Percentiles rank a stretch among this genome's conserved stretches.
Evolutionary conservation across 2,888 invertebrate genomes (phyloP).

Genomic region (Phortica okadai): DNA sequence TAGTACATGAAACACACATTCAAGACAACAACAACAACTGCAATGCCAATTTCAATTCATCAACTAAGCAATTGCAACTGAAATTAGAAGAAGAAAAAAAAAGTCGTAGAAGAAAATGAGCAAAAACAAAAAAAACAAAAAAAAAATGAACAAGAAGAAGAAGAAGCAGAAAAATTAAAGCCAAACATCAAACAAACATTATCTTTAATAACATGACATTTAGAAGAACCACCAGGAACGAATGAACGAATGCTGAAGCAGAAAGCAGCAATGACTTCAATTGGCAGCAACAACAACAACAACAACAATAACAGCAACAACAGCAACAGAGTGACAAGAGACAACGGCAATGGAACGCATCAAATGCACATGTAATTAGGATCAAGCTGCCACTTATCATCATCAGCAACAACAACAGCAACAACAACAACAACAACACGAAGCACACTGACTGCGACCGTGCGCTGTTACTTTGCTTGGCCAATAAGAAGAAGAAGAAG

Average conservation of each 20-base stretch:
- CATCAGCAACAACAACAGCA: constrained; percentile 5
- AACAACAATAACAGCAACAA: not conserved
- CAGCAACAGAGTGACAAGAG: not conserved
- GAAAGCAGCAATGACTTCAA: not conserved
- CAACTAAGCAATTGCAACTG: no score
- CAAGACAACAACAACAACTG: not conserved
- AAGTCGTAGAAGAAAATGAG: no score
- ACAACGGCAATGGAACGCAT: constrained; percentile 15
- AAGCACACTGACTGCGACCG: not conserved
- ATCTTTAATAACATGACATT: constrained; percentile 4
- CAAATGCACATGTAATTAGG: constrained; percentile 38
- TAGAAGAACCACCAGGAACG: not conserved
- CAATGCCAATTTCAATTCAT: no score
- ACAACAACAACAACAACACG: not conserved
- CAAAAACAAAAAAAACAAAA: no score
- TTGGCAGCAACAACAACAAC: not conserved
- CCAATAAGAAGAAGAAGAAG: no score
- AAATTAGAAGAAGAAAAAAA: no score
- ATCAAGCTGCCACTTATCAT: constrained; percentile 34
- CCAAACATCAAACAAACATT: not conserved
- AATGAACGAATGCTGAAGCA: not conserved
- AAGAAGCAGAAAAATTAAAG: no score
- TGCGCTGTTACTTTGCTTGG: no score
- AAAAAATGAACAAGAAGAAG: no score
- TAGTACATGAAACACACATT: not conserved